Percentiles rank a stretch among this genome's conserved stretches.
Evolutionary conservation across 2,888 invertebrate genomes (phyloP).

Genomic region (Andrena trimmerana): DNA sequence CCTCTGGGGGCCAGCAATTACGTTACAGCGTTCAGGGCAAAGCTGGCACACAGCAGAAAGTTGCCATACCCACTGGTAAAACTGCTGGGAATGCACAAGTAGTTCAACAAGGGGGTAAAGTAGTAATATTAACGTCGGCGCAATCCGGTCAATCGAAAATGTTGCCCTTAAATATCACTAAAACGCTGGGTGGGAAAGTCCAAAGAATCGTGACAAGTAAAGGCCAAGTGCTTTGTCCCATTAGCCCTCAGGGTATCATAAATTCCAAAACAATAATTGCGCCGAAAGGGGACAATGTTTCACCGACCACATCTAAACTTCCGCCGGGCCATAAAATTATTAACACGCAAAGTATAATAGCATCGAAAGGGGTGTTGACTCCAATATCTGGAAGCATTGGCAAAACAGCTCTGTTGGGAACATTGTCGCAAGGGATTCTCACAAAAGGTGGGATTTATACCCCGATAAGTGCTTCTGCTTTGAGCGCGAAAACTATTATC

Average conservation of each 20-base stretch:
- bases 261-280: conserved; percentile 75
- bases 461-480: conserved; percentile 74
- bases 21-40: conserved; percentile 80
- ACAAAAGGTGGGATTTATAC: conserved; percentile 79
- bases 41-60: conserved; percentile 75
- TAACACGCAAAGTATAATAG: conserved; percentile 80
- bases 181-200: conserved; percentile 85
- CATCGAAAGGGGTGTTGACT: conserved; percentile 83
- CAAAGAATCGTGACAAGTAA: conserved; percentile 87
- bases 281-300: conserved; percentile 82
- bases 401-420: conserved; percentile 75
- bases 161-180: conserved; percentile 80
- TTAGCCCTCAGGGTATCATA: conserved; percentile 72
- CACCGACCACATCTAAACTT: conserved; percentile 82
- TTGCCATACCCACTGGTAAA: conserved; percentile 77
- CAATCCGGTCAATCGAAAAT: conserved; percentile 79
- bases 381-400: conserved; percentile 82
- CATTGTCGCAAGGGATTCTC: conserved; percentile 75
- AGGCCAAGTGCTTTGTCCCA: conserved; percentile 85
- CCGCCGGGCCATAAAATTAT: conserved; percentile 83
- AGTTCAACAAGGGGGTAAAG: conserved; percentile 82
- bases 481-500: conserved; percentile 76
- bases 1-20: conserved; percentile 79
- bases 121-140: conserved; percentile 82
- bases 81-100: conserved; percentile 78